phyloP scores from a whole-genome alignment of 2,113 vertebrate genomes.

The Hemichromis elongatus region DNA sequence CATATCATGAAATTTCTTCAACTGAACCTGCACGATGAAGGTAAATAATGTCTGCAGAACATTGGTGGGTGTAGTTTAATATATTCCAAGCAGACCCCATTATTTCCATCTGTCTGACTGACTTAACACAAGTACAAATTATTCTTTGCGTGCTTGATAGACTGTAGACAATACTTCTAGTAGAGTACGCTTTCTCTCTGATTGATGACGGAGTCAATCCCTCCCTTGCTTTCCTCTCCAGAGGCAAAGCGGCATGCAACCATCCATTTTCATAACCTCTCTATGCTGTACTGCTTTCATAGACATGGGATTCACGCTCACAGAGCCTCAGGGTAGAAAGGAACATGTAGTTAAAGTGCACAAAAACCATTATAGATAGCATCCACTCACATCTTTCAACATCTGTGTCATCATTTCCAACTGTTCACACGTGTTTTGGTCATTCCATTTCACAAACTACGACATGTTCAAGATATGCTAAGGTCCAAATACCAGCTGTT shows the following conservation, averaged over 20 bases:
- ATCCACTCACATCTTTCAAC: slow-evolving; percentile 15
- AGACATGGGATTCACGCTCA: not conserved
- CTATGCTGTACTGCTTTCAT: not conserved
- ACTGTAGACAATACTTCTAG: slow-evolving; percentile 35
- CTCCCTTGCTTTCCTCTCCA: not conserved
- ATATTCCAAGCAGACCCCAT: slow-evolving; percentile 7
- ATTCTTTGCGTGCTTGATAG: slow-evolving; percentile 10
- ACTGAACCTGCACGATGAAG: not conserved
- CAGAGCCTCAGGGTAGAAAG: slow-evolving; percentile 19
- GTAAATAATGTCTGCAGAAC: not conserved
- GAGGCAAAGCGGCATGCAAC: slow-evolving; percentile 3
- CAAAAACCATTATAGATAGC: not conserved
- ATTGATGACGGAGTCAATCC: slow-evolving; percentile 40
- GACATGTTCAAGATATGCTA: not conserved
- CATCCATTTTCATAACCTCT: slow-evolving; percentile 39
- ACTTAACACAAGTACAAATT: slow-evolving; percentile 30
- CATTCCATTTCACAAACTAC: not conserved
- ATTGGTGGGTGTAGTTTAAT: not conserved
- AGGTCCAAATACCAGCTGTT: not conserved
- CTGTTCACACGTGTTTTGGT: slow-evolving; percentile 21
- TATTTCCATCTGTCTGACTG: not conserved
- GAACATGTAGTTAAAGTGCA: slow-evolving; percentile 29
- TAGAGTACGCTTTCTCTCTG: slow-evolving; percentile 43
- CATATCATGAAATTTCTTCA: not conserved
- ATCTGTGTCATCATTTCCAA: not conserved